A percentile compares a stretch with the other conserved stretches of the same genome.
Conservation (phyloP, 2,797 vertebrate species). For the Melanotaenia pygmaea region DNA sequence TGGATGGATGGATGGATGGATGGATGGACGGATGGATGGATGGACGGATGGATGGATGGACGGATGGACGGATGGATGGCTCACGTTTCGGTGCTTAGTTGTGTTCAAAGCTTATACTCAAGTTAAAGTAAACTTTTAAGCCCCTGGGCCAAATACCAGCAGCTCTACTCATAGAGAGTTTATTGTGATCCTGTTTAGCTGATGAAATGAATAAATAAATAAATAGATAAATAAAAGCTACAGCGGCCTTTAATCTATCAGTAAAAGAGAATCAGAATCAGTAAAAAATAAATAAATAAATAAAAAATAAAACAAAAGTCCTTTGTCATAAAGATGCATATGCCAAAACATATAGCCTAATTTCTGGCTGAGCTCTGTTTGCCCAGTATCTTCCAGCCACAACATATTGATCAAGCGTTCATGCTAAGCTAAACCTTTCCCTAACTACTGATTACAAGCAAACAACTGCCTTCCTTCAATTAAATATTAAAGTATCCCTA, state of each 20-base stretch:
- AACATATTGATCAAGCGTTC: not conserved
- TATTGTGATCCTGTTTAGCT: not conserved
- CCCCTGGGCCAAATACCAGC: not conserved
- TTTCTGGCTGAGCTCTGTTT: not conserved
- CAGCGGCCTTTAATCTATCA: not conserved
- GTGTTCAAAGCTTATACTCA: conserved; percentile 12
- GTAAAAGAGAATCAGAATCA: too few relatives aligned
- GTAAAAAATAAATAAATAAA: too few relatives aligned
- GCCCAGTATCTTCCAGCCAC: not conserved
- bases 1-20: too few relatives aligned
- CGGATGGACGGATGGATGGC: too few relatives aligned
- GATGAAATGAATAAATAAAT: not conserved
- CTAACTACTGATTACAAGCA: too few relatives aligned
- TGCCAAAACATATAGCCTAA: not conserved
- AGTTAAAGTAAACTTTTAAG: conserved; percentile 4
- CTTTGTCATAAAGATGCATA: not conserved
- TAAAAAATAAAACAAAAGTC: too few relatives aligned
- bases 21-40: too few relatives aligned
- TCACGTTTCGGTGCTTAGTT: conserved; percentile 3
- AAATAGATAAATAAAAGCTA: not conserved
- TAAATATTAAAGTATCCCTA: conserved; percentile 4
- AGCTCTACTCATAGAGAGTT: not conserved
- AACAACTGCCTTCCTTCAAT: too few relatives aligned
- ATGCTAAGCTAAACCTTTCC: too few relatives aligned
- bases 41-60: too few relatives aligned